Base-by-base conservation (phyloP, 1,140 invertebrate genomes). In the Caenorhabditis briggsae region DNA sequence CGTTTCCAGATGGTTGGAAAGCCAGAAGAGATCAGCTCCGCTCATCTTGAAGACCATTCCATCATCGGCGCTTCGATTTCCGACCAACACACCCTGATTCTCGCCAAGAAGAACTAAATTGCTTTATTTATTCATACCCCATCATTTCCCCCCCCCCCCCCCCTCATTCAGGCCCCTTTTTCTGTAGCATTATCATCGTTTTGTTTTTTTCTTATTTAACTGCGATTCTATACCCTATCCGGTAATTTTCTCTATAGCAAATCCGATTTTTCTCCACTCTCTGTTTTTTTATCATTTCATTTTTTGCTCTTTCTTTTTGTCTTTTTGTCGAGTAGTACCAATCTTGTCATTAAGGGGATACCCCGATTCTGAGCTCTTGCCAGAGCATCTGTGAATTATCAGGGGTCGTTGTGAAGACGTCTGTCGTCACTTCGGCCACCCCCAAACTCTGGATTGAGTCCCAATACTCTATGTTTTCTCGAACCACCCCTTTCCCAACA, bases 41-140 rank as follows among this genome's bases (percentile, higher is more conserved):
- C 89, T 7, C 91, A 92, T 87, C 84, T 92, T n/a, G 88, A 91
- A 18, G 90, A 87, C 12, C 90, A 87, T 86, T 82, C 87, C 11
- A 90, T 92, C 41, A 33, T 91, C 20, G 78, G 58, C 5, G 91
- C 89, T 25, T 89, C 89, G 2, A 64, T 92, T n/a, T 89, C 91
- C 33, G 91, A 92, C 58, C 89, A 91, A 6, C 91, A 92, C 61
- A 74, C 90, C 43, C 46, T 90, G 61, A 89, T 90, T 70, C 74
- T 90, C 16, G 90, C 90, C 25, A 83, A 58, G 53, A 87, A 87
- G 55, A 70, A 53, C 20, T 70, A 85, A 85, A 70, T 20, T 33
- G 33, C 33, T 65, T 20, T 65, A 6, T 23, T 41, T 65, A 53
- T 53, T 65, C 18, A 65, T 41, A 33, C 23, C n/a, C 56, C 43